Evolutionary conservation across 2,888 invertebrate genomes (phyloP).

Genomic region (Epirrhoe tristata): DNA sequence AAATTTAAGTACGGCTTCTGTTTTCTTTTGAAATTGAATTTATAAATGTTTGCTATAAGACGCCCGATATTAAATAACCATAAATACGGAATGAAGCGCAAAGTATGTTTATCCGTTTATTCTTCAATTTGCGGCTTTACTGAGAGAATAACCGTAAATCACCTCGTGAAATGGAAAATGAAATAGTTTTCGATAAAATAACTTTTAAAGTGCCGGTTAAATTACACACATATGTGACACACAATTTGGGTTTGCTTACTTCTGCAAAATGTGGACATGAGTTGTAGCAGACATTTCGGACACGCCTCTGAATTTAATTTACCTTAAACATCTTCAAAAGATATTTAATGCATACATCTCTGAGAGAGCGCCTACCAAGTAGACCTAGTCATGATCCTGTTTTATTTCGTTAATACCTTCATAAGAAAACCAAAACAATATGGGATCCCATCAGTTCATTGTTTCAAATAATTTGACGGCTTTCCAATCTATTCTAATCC

Average conservation of each 20-base stretch:
- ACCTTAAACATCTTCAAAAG: too few species aligned
- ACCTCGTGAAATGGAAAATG: constrained; percentile 1
- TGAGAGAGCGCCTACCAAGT: too few species aligned
- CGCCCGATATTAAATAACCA: background rate
- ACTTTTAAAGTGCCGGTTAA: background rate
- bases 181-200: background rate
- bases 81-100: background rate
- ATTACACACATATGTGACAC: background rate
- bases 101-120: constrained; percentile 8
- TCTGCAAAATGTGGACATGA: too few species aligned
- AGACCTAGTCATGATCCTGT: too few species aligned
- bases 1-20: constrained; percentile 10
- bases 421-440: background rate
- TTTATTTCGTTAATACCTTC: too few species aligned
- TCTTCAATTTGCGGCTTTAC: constrained; percentile 4
- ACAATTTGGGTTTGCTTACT: too few species aligned
- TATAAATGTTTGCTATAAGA: constrained; percentile 12
- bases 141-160: background rate
- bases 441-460: background rate
- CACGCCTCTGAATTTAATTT: too few species aligned
- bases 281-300: too few species aligned
- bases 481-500: constrained; percentile 17
- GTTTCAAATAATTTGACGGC: background rate
- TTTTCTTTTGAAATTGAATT: constrained; percentile 16
- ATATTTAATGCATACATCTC: too few species aligned